Conservation (phyloP, 2,113 vertebrate species). For the Calyptomena viridis region DNA sequence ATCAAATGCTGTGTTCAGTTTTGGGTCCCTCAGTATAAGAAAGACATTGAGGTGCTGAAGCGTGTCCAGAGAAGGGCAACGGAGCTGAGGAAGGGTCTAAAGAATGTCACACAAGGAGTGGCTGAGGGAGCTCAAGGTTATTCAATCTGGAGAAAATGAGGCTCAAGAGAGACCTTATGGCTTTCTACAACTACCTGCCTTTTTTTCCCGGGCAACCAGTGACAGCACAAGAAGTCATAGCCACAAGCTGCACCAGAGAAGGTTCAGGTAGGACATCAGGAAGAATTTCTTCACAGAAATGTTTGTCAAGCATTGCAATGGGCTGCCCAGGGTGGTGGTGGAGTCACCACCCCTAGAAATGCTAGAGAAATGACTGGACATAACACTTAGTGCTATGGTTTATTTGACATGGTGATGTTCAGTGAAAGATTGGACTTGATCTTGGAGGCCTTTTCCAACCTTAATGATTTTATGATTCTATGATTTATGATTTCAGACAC, state of each 20-base stretch:
- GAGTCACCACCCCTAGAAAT: neutral
- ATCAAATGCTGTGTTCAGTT: neutral
- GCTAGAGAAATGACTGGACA: neutral
- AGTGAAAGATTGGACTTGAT: neutral
- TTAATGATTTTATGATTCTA: neutral
- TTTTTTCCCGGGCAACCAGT: neutral
- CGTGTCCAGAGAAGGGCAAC: neutral
- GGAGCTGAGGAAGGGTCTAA: neutral
- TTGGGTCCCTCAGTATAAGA: neutral
- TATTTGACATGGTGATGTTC: neutral
- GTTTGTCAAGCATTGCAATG: neutral
- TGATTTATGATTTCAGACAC: neutral
- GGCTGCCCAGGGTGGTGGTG: accelerated
- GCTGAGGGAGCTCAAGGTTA: neutral
- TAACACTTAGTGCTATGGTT: neutral
- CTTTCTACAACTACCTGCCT: neutral
- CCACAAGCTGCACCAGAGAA: no score
- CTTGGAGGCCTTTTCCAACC: neutral
- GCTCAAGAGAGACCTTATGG: neutral
- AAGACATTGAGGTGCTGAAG: neutral
- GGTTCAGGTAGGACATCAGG: no score
- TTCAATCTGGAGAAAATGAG: neutral
- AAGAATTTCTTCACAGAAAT: neutral
- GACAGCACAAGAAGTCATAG: neutral
- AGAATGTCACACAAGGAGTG: neutral